phyloP scores from a whole-genome alignment of 2,888 invertebrate genomes.

The Acronicta leporina region DNA sequence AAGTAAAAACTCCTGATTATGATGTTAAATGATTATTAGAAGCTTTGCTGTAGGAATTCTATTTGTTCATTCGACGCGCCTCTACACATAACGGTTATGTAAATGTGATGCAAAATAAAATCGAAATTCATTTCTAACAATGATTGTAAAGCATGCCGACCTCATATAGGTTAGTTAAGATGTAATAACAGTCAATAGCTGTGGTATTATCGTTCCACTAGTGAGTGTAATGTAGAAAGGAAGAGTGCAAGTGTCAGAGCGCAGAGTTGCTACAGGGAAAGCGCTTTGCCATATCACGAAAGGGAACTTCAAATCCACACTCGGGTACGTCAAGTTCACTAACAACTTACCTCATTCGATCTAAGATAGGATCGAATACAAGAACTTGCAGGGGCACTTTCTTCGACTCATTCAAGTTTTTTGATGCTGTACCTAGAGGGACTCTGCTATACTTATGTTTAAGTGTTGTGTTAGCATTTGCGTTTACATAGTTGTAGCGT shows the following conservation, averaged over 20 bases:
- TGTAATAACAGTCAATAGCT: conserved; percentile 38
- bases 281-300: conserved; percentile 82
- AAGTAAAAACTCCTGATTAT: conserved; percentile 38
- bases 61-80: conserved; percentile 30
- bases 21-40: conserved; percentile 37
- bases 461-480: conserved; percentile 55
- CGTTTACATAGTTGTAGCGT: conserved; percentile 69
- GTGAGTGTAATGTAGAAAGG: conserved; percentile 81
- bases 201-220: conserved; percentile 56
- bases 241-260: conserved; percentile 86
- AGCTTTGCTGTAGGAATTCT: conserved; percentile 24
- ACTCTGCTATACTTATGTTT: conserved; percentile 56
- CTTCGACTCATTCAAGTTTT: conserved; percentile 77
- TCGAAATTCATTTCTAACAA: conserved; percentile 26
- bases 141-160: conserved; percentile 12
- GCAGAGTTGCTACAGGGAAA: conserved; percentile 83
- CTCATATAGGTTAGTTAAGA: conserved; percentile 28
- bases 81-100: conserved; percentile 31
- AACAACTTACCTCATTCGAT: conserved; percentile 74
- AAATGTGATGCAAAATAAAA: conserved; percentile 39
- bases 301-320: conserved; percentile 84
- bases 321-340: conserved; percentile 70
- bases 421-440: conserved; percentile 62
- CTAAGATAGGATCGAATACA: conserved; percentile 72
- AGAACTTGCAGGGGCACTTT: conserved; percentile 81